Conservation (phyloP, 2,888 invertebrate genomes). For the Sacculina carcini region DNA sequence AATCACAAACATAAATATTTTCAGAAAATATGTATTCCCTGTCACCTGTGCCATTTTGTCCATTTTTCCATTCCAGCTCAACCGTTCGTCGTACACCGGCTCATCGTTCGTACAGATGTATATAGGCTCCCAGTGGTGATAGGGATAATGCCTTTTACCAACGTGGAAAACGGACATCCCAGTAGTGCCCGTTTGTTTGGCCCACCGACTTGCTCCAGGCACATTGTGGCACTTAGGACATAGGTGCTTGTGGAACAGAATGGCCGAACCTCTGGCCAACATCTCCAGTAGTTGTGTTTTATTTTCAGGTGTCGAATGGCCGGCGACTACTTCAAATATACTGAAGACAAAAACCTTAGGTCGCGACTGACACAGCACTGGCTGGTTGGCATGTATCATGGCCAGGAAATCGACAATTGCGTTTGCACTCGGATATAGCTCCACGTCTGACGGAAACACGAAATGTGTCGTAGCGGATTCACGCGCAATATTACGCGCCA, state of each 20-base stretch:
- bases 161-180: slow-evolving; percentile 49
- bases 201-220: slow-evolving; percentile 44
- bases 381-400: slow-evolving; percentile 35
- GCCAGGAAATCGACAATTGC: slow-evolving; percentile 52
- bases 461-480: slow-evolving; percentile 55
- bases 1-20: too few relatives aligned
- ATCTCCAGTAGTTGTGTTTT: slow-evolving; percentile 40
- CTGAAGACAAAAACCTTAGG: slow-evolving; percentile 58
- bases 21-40: too few relatives aligned
- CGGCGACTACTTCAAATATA: slow-evolving; percentile 46
- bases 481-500: slow-evolving; percentile 64
- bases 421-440: slow-evolving; percentile 63
- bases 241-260: slow-evolving; percentile 72
- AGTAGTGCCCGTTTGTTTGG: slow-evolving; percentile 31
- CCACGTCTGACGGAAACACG: slow-evolving; percentile 62
- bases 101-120: slow-evolving; percentile 70
- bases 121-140: slow-evolving; percentile 73
- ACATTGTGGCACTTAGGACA: slow-evolving; percentile 57
- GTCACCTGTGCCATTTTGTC: slow-evolving; percentile 89
- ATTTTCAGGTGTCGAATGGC: slow-evolving; percentile 20
- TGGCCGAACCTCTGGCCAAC: slow-evolving; percentile 46
- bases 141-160: slow-evolving; percentile 50
- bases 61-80: slow-evolving; percentile 81
- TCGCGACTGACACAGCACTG: slow-evolving; percentile 32
- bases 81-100: slow-evolving; percentile 64